Base-by-base conservation (phyloP, 2,113 vertebrate genomes). In the Tautogolabrus adspersus region DNA sequence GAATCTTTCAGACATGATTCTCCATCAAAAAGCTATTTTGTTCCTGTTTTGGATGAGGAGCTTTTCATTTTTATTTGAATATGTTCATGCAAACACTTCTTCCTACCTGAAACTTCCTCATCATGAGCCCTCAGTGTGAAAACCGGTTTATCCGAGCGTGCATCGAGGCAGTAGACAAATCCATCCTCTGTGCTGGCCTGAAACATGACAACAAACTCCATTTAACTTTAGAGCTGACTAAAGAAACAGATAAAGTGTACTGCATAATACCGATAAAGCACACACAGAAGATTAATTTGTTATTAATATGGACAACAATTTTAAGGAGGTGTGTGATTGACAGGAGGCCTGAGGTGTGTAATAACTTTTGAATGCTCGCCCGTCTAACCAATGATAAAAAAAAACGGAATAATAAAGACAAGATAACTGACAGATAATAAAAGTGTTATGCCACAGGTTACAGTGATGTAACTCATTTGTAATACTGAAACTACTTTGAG, bases 131-230 rank as follows among this genome's bases (percentile, higher is more conserved):
- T 96, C 49, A 99, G 92, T 0, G 98, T 98, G 66, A 99, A 99
- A 49, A 99, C 75, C 0, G 97, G 96, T 87, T 98, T 99, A 85
- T 99, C 96, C 3, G 97, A 94, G 1, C 98, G 97, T 18, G 97
- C 98, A 64, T 99, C 98, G 85, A 99, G 90, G 63, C 96, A 97
- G 92, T 99, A 99, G 26, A 99, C 95, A 87, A 99, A 99, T 38
- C 98, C 98, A 0, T 99, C 97, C 3, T 99, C 98, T 44, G 98
- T 99, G 92, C 98, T 99, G 42, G 94, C 96, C 98, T 99, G 81
- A 78, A 92, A 69, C 38, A 34, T 10, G 49, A 55, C 6, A n/a
- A 77, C n/a, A 8, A 1, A 26, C 6, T 47, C 0, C 3, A 64
- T 0, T 81, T 70, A 62, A 56, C 11, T 46, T 3, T n/a, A 44